A percentile compares a stretch with the other conserved stretches of the same genome.
These are phyloP conservation scores for Boulengerochromis microlepis DNA, from an alignment of 2,113 vertebrate species.

Conservation along the genomic window DNA sequence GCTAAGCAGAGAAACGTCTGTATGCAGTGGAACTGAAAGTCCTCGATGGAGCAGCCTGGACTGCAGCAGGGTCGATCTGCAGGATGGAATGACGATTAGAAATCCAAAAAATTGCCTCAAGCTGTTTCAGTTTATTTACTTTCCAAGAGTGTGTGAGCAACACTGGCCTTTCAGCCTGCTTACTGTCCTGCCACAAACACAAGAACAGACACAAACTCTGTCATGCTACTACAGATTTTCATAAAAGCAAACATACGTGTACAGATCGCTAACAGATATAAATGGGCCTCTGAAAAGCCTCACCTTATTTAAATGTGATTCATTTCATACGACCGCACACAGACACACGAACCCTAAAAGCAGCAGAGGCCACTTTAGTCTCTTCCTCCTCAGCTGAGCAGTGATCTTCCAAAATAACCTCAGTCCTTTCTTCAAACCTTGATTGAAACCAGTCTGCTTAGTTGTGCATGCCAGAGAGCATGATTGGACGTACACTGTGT, in stretches of 20 bases:
- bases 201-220: neutral
- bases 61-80: neutral
- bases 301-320: neutral
- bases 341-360: neutral
- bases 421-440: neutral
- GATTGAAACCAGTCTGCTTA: neutral
- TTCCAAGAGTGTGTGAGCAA: neutral
- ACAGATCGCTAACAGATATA: accelerated
- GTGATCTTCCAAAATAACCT: neutral
- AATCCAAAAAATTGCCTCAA: neutral
- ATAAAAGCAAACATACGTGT: neutral
- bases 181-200: neutral
- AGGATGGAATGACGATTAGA: neutral
- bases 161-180: neutral
- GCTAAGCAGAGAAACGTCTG: neutral
- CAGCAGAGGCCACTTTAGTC: neutral
- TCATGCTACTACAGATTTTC: neutral
- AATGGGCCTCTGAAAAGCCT: neutral
- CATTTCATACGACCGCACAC: neutral
- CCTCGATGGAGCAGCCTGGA: neutral
- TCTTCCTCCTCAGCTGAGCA: neutral
- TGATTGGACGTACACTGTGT: accelerated
- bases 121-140: neutral
- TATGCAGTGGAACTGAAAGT: neutral
- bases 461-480: neutral